phyloP scores from a whole-genome alignment of 2,113 vertebrate genomes.

The Sorex araneus region DNA sequence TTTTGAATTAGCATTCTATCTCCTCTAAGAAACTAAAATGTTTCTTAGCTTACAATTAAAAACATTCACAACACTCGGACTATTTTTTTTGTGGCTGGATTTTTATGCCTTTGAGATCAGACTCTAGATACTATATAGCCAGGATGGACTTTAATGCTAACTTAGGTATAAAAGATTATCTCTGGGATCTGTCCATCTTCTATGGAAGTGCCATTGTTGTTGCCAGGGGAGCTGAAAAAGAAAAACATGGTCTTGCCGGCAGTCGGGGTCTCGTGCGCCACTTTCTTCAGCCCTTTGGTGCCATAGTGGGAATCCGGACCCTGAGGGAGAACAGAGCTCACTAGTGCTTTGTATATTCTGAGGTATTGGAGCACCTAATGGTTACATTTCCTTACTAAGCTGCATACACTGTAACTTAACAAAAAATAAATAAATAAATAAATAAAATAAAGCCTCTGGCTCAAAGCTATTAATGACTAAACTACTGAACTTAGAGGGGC shows the following conservation, averaged over 20 bases:
- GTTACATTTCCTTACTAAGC: too few relatives aligned
- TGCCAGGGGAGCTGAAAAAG: constrained; percentile 96
- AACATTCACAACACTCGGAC: constrained; percentile 80
- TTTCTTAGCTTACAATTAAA: constrained; percentile 75
- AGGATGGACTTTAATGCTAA: constrained; percentile 17
- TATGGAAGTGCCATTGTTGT: constrained; percentile 97
- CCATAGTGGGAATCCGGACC: constrained; percentile 97
- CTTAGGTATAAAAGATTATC: constrained; percentile 96
- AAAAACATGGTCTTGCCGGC: constrained; percentile 96
- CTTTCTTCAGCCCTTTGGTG: constrained; percentile 96
- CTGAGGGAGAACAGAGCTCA: constrained; percentile 85
- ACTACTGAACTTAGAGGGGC: too few relatives aligned
- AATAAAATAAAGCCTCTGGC: too few relatives aligned
- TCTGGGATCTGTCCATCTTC: constrained; percentile 98
- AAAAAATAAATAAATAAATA: too few relatives aligned
- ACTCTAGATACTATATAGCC: background rate
- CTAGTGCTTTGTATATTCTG: background rate
- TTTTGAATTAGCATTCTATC: constrained; percentile 72
- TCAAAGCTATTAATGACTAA: too few relatives aligned
- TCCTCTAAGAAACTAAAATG: constrained; percentile 79
- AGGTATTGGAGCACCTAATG: too few relatives aligned
- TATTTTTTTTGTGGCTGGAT: constrained; percentile 63
- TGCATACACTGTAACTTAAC: too few relatives aligned
- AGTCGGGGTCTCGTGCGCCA: constrained; percentile 92
- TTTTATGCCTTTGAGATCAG: constrained; percentile 61